Conservation (phyloP, 30 jellyfish, hydroid and myxozoan genomes). For the Pseudorhiza aurosa region DNA sequence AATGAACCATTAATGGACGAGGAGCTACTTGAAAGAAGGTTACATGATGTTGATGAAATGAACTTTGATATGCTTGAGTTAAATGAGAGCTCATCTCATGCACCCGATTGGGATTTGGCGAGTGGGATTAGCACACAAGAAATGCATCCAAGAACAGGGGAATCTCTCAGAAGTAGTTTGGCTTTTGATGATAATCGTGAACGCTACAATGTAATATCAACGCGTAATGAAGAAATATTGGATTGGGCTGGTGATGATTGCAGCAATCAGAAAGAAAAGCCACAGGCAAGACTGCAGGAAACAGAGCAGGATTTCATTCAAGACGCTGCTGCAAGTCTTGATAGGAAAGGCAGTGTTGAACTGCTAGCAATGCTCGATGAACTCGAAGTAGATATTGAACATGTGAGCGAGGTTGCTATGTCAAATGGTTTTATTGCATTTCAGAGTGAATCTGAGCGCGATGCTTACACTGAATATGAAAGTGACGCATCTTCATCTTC, state of each 20-base stretch:
- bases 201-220: background rate
- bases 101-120: background rate
- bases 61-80: background rate
- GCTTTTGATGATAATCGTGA: background rate
- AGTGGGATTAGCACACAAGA: too few species aligned
- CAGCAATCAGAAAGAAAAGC: background rate
- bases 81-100: background rate
- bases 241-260: background rate
- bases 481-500: slow-evolving; percentile 6
- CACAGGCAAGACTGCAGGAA: background rate
- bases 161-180: slow-evolving; percentile 13
- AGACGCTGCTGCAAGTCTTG: background rate
- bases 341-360: slow-evolving; percentile 34
- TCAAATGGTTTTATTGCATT: background rate
- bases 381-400: slow-evolving; percentile 15
- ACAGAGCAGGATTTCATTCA: background rate
- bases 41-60: background rate
- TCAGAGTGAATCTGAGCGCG: background rate
- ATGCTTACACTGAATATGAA: background rate
- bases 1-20: background rate
- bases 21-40: background rate
- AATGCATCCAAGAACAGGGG: slow-evolving; percentile 6
- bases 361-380: slow-evolving; percentile 37
- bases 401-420: background rate
- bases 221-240: background rate